Evolutionary conservation across 2,888 invertebrate species (phyloP), one percentile per base, ranked within the genome.

Genomic region (Hirtodrosophila alboralis): DNA sequence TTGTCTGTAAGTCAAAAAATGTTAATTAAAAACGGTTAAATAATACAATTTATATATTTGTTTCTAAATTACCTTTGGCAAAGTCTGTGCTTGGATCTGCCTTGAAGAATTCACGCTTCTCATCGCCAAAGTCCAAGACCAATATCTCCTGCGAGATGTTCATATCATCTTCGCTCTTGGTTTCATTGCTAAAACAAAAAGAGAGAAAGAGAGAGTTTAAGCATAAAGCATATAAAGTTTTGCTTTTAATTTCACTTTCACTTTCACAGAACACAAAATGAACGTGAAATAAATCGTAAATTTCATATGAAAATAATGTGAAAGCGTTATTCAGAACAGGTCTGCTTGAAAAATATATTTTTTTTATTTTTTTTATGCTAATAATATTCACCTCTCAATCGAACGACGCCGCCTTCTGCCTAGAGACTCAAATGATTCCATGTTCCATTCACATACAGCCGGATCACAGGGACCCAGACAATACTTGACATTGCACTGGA

Each of bases 401-500:
- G 95, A 95, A 93, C 97, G 95, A 91, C 95, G 95, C 90, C 97
- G 95, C 72, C 89, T 89, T 67, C 90, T 88, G 89, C 97, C 97
- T 94, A 96, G 96, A 1, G 97, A 97, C 89, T 97, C 96, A 53
- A 96, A 93, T 5, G 96, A 96, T 88, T 97, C 97, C 88, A 96
- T 93, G 75, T 96, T 97, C 95, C 96, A 96, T 92, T 96, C 96
- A 89, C 97, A 97, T 43, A 96, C 95, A 69, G 96, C 96, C 84
- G 97, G 96, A 89, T 97, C 97, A 88, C 97, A 98, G 74, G 96
- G 97, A 88, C 97, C 97, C 66, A 98, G 93, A 88, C 97, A 98
- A 90, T 98, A 98, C 89, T 97, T 97, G 81, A 98, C 97, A 91
- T 98, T 98, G 91, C 97, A 98, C 90, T 98, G 97, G 94, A 98